These are phyloP conservation scores for Elmis aenea DNA, from an alignment of 2,888 invertebrate species.

Conservation along the genomic window DNA sequence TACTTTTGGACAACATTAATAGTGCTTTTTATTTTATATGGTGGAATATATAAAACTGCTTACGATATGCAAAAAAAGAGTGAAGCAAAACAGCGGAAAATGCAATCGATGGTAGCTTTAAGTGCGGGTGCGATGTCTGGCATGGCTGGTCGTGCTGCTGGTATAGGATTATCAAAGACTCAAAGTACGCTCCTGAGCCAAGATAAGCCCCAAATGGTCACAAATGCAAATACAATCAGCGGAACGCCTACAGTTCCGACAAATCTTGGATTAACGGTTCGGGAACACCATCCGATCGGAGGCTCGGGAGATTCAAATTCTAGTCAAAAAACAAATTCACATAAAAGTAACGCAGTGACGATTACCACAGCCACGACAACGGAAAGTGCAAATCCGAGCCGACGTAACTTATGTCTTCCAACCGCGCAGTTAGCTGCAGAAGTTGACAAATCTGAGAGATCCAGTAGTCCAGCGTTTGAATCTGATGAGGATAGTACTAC, in stretches of 20 bases:
- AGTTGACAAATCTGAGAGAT: conserved; percentile 72
- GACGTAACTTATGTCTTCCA: conserved; percentile 32
- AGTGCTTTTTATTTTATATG: conserved; percentile 92
- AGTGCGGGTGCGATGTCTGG: conserved; percentile 88
- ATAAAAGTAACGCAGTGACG: conserved; percentile 54
- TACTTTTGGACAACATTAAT: conserved; percentile 98
- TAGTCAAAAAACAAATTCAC: conserved; percentile 57
- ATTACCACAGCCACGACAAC: conserved; percentile 56
- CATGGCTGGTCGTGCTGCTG: conserved; percentile 83
- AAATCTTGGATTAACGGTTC: conserved; percentile 27
- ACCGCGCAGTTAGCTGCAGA: conserved; percentile 34
- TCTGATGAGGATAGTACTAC: conserved; percentile 86
- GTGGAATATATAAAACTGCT: conserved; percentile 95
- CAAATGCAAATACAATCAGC: conserved; percentile 44
- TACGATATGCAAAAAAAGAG: conserved; percentile 97
- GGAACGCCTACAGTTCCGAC: conserved; percentile 42
- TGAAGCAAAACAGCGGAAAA: conserved; percentile 91
- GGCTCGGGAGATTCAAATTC: conserved; percentile 56
- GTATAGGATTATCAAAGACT: conserved; percentile 77
- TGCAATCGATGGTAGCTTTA: conserved; percentile 90
- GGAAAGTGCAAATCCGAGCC: conserved; percentile 28
- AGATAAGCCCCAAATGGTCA: conserved; percentile 61
- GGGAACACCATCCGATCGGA: conserved; percentile 33
- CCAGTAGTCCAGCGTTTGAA: conserved; percentile 90
- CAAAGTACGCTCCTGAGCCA: conserved; percentile 64